phyloP scores from a whole-genome alignment of 1,140 invertebrate genomes.

The Drosophila tsacasi region DNA sequence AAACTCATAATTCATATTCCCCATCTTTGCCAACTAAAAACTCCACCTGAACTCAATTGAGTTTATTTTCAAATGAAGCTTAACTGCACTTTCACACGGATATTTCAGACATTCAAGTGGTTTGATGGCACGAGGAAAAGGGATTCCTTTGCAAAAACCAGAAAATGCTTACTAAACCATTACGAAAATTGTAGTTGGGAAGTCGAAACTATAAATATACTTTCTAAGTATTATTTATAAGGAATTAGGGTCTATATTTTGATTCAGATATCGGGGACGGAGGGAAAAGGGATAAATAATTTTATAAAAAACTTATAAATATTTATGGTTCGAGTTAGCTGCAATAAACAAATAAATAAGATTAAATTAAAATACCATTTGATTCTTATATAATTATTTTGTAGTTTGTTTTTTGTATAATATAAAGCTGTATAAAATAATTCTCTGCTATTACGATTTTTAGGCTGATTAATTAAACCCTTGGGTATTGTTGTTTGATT shows the following conservation, averaged over 20 bases:
- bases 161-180: not conserved
- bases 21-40: conserved; percentile 11
- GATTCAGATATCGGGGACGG: not conserved
- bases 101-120: not conserved
- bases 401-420: too few relatives aligned
- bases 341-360: not conserved
- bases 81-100: conserved; percentile 12
- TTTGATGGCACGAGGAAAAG: not conserved
- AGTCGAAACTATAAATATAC: not conserved
- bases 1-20: conserved; percentile 29
- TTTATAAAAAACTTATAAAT: not conserved
- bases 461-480: too few relatives aligned
- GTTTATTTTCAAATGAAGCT: conserved; percentile 12
- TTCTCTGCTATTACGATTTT: too few relatives aligned
- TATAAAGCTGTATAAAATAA: too few relatives aligned
- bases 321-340: not conserved
- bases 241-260: not conserved
- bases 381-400: too few relatives aligned
- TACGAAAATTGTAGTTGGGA: not conserved
- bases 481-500: too few relatives aligned
- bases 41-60: conserved; percentile 21
- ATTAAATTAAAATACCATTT: too few relatives aligned
- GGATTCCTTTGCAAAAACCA: not conserved
- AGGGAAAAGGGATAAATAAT: not conserved
- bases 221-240: not conserved